Percentiles rank a stretch among this genome's conserved stretches.
Conservation (phyloP, 2,113 vertebrate species). For the Dicerorhinus sumatrensis region DNA sequence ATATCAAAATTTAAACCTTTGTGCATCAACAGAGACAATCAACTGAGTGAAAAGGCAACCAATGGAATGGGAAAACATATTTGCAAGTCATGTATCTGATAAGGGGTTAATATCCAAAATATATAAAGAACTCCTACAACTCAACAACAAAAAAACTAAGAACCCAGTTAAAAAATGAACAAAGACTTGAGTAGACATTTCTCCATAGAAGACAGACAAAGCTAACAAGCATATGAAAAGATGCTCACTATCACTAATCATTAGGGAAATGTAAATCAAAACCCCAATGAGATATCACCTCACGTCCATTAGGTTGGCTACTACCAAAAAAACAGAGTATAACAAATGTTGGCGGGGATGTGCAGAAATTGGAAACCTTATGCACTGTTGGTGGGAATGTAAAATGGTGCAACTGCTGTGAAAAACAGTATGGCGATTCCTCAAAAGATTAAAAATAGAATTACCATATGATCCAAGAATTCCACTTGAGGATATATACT, state of each 20-base stretch:
- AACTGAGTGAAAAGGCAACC: not conserved
- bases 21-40: not conserved
- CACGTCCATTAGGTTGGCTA: not conserved
- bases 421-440: not conserved
- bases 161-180: not conserved
- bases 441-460: not conserved
- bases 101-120: not conserved
- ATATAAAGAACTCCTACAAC: not conserved
- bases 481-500: not conserved
- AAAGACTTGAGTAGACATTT: not conserved
- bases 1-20: not conserved
- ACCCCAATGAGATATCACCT: not conserved
- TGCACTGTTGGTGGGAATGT: not conserved
- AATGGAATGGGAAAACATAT: not conserved
- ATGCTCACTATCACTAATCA: not conserved
- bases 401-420: not conserved
- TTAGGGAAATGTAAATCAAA: not conserved
- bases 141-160: not conserved
- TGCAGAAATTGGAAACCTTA: not conserved
- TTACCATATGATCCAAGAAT: not conserved
- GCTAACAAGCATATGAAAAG: not conserved
- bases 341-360: not conserved
- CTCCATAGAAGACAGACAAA: not conserved
- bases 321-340: not conserved
- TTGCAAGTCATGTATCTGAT: not conserved